These are phyloP conservation scores for Phacellophora camtschatica DNA, from an alignment of 30 jellyfish, hydroid and myxozoan genomes.

Conservation along the genomic window DNA sequence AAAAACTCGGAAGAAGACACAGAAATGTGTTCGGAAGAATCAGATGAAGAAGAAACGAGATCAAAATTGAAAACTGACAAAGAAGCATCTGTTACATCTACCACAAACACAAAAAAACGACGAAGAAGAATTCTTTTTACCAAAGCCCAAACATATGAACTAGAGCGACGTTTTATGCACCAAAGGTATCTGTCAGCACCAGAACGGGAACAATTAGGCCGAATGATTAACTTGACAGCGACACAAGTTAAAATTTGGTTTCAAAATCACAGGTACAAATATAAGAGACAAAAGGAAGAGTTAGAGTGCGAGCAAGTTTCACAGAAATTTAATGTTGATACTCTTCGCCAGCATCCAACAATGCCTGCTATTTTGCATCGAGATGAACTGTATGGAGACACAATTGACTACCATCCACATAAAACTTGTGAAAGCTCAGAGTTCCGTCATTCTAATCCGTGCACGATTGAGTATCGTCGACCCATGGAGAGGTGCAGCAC, in stretches of 20 bases:
- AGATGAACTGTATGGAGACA: slow-evolving; percentile 15
- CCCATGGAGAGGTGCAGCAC: slow-evolving; percentile 9
- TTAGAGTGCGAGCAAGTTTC: slow-evolving; percentile 59
- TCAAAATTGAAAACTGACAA: background rate
- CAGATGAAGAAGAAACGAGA: slow-evolving; percentile 8
- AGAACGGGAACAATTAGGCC: slow-evolving; percentile 84
- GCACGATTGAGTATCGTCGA: slow-evolving; percentile 36
- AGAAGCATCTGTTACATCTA: slow-evolving; percentile 29
- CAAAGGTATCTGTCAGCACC: slow-evolving; percentile 87
- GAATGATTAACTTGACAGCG: slow-evolving; percentile 72
- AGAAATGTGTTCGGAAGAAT: slow-evolving; percentile 29
- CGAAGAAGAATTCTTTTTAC: slow-evolving; percentile 77
- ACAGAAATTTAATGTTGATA: slow-evolving; percentile 7
- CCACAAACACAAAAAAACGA: slow-evolving; percentile 57
- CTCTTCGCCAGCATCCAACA: slow-evolving; percentile 30
- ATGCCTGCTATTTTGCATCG: slow-evolving; percentile 11
- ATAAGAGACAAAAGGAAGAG: slow-evolving; percentile 78
- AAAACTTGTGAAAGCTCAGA: slow-evolving; percentile 26
- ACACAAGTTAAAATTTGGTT: slow-evolving; percentile 87
- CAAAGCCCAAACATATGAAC: slow-evolving; percentile 74
- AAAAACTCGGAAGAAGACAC: slow-evolving; percentile 17
- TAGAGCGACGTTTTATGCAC: slow-evolving; percentile 75
- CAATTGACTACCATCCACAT: slow-evolving; percentile 28
- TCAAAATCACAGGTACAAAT: slow-evolving; percentile 80
- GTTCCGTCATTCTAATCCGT: slow-evolving; percentile 8